Evolutionary conservation across 2,888 invertebrate species (phyloP).

Genomic region (Cerastoderma edule): DNA sequence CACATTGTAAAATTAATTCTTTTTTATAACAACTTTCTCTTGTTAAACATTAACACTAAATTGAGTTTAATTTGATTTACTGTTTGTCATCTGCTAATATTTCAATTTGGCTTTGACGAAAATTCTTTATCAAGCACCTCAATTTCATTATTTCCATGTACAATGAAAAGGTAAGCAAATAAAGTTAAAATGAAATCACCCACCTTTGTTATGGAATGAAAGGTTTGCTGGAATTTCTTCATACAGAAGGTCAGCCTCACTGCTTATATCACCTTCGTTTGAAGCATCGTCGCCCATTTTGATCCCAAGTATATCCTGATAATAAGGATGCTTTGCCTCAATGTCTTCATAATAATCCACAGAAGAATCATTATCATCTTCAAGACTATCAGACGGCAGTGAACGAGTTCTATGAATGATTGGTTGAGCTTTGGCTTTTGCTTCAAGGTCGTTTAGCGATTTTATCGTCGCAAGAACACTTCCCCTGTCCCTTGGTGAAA

Average conservation of each 20-base stretch:
- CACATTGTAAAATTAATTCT: too few relatives aligned
- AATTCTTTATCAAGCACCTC: too few relatives aligned
- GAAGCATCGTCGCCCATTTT: constrained; percentile 44
- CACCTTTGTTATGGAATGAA: constrained; percentile 15
- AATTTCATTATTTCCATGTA: too few relatives aligned
- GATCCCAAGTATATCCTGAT: constrained; percentile 34
- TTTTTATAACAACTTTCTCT: too few relatives aligned
- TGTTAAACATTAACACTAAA: too few relatives aligned
- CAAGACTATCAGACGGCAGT: constrained; percentile 42
- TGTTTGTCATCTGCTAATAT: too few relatives aligned
- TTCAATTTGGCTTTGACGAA: too few relatives aligned
- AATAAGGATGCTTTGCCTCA: constrained; percentile 22
- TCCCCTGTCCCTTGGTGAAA: constrained; percentile 46
- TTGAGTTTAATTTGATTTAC: too few relatives aligned
- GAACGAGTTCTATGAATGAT: constrained; percentile 45
- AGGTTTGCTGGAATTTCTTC: constrained; percentile 52
- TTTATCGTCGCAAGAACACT: constrained; percentile 48
- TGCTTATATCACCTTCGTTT: constrained; percentile 61
- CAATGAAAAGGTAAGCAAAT: too few relatives aligned
- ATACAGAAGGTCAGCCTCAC: constrained; percentile 56
- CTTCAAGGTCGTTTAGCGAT: constrained; percentile 56
- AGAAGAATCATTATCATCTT: constrained; percentile 50
- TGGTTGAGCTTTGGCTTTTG: constrained; percentile 51
- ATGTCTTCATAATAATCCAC: constrained; percentile 51
- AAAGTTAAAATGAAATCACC: background rate